phyloP scores from a whole-genome alignment of 2,113 vertebrate genomes.

The Pitta sordida region DNA sequence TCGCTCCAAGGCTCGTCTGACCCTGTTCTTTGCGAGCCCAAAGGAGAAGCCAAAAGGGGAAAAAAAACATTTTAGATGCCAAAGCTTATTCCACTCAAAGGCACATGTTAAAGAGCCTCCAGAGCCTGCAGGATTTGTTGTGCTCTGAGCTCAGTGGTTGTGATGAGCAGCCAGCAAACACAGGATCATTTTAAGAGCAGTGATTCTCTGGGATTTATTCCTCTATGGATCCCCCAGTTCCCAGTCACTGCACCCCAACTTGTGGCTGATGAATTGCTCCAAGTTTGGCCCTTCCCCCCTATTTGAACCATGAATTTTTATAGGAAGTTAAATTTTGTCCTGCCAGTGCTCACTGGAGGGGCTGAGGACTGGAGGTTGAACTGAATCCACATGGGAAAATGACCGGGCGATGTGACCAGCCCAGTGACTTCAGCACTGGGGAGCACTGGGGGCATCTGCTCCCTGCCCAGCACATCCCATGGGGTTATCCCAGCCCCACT shows the following conservation, averaged over 20 bases:
- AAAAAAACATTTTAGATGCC: not conserved
- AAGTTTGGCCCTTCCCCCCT: not conserved
- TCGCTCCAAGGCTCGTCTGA: not conserved
- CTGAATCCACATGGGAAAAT: not conserved
- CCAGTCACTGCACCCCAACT: fast-evolving
- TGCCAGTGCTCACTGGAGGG: not conserved
- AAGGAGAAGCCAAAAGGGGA: not conserved
- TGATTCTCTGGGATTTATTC: fast-evolving
- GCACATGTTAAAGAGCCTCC: not conserved
- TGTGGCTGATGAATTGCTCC: not conserved
- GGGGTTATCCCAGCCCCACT: not conserved
- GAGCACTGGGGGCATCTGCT: not conserved
- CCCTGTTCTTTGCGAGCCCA: not conserved
- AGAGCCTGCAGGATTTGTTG: not conserved
- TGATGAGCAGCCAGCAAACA: not conserved
- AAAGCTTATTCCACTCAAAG: not conserved
- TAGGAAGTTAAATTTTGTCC: not conserved
- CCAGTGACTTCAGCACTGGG: not conserved
- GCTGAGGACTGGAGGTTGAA: not conserved
- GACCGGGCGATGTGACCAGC: not conserved
- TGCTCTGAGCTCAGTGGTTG: not conserved
- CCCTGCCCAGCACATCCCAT: not conserved
- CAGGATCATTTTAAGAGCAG: not conserved
- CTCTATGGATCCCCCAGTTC: fast-evolving
- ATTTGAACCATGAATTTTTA: not conserved